Evolutionary conservation across 2,888 invertebrate species (phyloP).

Genomic region (Dasypogon diadema): DNA sequence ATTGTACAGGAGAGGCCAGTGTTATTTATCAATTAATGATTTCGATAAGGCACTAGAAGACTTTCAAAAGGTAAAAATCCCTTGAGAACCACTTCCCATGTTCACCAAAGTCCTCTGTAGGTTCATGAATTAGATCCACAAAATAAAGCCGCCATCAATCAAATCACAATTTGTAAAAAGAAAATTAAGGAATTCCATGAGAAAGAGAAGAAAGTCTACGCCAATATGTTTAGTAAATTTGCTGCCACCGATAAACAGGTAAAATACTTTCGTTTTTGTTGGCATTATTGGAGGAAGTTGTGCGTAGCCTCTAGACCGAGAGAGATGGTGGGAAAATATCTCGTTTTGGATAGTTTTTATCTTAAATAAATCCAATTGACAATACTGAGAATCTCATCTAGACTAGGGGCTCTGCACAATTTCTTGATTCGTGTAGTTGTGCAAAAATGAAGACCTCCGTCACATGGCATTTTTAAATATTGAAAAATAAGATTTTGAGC

Average conservation of each 20-base stretch:
- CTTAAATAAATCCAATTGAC: no score
- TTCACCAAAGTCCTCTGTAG: no score
- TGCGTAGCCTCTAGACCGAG: background rate
- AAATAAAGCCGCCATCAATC: conserved; percentile 89
- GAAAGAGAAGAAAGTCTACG: conserved; percentile 88
- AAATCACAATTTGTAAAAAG: conserved; percentile 78
- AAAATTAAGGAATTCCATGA: conserved; percentile 81
- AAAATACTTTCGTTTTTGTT: conserved; percentile 59
- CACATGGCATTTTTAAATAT: conserved; percentile 8
- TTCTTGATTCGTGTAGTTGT: background rate
- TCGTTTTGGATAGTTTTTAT: no score
- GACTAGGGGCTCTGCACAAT: conserved; percentile 5
- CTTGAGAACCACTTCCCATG: no score
- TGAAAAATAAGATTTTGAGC: background rate
- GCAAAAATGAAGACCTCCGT: conserved; percentile 17
- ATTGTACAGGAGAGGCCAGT: conserved; percentile 88
- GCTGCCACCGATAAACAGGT: conserved; percentile 84
- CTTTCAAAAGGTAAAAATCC: conserved; percentile 77
- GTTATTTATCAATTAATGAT: conserved; percentile 80
- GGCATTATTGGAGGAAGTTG: background rate
- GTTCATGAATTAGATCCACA: conserved; percentile 84
- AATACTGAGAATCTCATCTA: no score
- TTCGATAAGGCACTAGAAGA: conserved; percentile 81
- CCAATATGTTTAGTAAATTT: conserved; percentile 96
- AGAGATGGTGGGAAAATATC: no score